Conservation (phyloP, 2,888 invertebrate genomes). For the Microctonus hyperodae region DNA sequence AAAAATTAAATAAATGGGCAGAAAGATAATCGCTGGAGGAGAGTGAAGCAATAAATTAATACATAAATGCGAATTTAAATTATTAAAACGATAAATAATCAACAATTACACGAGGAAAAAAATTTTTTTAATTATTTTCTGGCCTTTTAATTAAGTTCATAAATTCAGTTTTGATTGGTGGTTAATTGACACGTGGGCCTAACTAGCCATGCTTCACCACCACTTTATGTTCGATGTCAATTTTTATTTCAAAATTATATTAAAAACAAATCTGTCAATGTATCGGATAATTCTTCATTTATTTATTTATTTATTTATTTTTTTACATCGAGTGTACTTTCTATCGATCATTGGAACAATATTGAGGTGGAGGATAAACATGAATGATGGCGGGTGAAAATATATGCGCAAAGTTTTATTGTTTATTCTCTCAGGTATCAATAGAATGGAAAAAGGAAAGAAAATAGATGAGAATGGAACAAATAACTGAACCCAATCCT, state of each 20-base stretch:
- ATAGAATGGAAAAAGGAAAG: background rate
- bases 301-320: no score
- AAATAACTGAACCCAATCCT: background rate
- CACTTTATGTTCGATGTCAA: background rate
- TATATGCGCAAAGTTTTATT: background rate
- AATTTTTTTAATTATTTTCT: background rate
- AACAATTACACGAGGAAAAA: background rate
- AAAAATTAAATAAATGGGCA: conserved; percentile 29
- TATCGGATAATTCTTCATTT: no score
- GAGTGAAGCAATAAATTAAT: background rate
- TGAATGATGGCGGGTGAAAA: background rate
- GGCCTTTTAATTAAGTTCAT: no score
- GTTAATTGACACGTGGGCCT: conserved; percentile 34
- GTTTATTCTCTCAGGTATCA: background rate
- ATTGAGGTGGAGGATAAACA: background rate
- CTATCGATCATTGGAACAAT: background rate
- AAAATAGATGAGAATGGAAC: no score
- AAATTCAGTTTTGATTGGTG: conserved; percentile 22
- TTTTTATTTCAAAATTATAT: no score
- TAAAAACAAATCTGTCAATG: background rate
- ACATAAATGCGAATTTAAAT: background rate
- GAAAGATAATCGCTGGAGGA: no score
- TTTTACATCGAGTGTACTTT: background rate
- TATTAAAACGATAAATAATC: background rate
- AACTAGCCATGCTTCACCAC: conserved; percentile 1